Evolutionary conservation across 1,140 invertebrate genomes (phyloP).

Genomic region (Drosophila pseudoobscura): DNA sequence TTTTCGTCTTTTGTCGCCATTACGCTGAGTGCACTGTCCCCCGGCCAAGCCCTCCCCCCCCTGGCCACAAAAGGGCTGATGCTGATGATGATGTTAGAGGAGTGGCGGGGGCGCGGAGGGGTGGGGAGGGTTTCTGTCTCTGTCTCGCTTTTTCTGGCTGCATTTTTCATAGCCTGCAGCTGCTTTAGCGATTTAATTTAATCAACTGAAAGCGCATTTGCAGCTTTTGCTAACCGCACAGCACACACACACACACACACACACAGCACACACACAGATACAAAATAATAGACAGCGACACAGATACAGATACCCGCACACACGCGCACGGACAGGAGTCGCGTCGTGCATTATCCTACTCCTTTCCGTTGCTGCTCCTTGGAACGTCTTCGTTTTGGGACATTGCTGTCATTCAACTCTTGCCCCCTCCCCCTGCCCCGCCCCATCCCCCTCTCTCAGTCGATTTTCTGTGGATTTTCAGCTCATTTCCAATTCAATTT

Average conservation of each 20-base stretch:
- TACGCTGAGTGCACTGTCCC: constrained; percentile 73
- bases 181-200: constrained; percentile 82
- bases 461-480: constrained; percentile 6
- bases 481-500: constrained; percentile 31
- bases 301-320: background rate
- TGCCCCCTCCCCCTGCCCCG: background rate
- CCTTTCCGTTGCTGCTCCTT: constrained; percentile 9
- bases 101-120: background rate
- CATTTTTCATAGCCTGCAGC: constrained; percentile 73
- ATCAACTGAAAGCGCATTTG: constrained; percentile 83
- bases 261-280: constrained; percentile 4
- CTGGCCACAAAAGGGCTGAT: constrained; percentile 22
- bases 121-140: too few relatives aligned
- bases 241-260: constrained; percentile 22
- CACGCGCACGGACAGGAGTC: background rate
- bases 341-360: constrained; percentile 41
- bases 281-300: constrained; percentile 25
- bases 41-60: constrained; percentile 25
- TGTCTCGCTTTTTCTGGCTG: constrained; percentile 28
- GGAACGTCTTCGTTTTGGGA: constrained; percentile 56
- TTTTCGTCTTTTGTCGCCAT: constrained; percentile 65
- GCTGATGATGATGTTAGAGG: constrained; percentile 9
- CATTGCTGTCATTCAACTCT: constrained; percentile 60
- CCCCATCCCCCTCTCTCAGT: constrained; percentile 20
- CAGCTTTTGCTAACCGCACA: constrained; percentile 65